These are phyloP conservation scores for Conger conger DNA, from an alignment of 2,113 vertebrate genomes.

Conservation along the genomic window DNA sequence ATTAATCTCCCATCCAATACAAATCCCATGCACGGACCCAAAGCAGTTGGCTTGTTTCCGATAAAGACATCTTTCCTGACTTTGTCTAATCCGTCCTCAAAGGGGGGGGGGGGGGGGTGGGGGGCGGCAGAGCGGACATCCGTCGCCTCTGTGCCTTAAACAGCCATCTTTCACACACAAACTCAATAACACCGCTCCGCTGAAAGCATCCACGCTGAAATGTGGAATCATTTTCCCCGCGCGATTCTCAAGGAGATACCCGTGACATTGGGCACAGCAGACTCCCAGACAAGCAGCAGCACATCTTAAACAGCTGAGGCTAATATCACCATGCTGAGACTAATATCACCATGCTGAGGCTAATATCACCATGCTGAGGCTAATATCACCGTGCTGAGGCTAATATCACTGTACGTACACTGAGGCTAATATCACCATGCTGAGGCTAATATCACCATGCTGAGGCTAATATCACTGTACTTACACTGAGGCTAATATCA, in stretches of 20 bases:
- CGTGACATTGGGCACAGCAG: constrained; percentile 43
- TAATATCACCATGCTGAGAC: too few relatives aligned
- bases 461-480: too few relatives aligned
- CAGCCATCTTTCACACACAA: constrained; percentile 55
- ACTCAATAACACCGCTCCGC: constrained; percentile 48
- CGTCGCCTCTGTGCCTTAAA: constrained; percentile 62
- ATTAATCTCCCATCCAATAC: constrained; percentile 66
- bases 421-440: too few relatives aligned
- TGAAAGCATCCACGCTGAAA: constrained; percentile 21
- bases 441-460: too few relatives aligned
- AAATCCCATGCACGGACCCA: constrained; percentile 63
- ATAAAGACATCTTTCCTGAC: constrained; percentile 59
- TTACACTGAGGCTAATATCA: too few relatives aligned
- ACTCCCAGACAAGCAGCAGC: constrained; percentile 9
- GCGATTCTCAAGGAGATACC: constrained; percentile 52
- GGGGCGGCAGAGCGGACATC: constrained; percentile 48
- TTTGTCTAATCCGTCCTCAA: constrained; percentile 39
- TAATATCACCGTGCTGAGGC: too few relatives aligned
- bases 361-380: too few relatives aligned
- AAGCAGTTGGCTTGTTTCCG: constrained; percentile 64
- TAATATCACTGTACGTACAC: too few relatives aligned
- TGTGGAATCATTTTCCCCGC: constrained; percentile 25
- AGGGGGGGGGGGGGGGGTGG: too few relatives aligned
- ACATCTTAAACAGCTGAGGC: constrained; percentile 20
- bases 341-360: too few relatives aligned